phyloP scores from a whole-genome alignment of 2,888 invertebrate genomes.

The Protodeltote pygarga region DNA sequence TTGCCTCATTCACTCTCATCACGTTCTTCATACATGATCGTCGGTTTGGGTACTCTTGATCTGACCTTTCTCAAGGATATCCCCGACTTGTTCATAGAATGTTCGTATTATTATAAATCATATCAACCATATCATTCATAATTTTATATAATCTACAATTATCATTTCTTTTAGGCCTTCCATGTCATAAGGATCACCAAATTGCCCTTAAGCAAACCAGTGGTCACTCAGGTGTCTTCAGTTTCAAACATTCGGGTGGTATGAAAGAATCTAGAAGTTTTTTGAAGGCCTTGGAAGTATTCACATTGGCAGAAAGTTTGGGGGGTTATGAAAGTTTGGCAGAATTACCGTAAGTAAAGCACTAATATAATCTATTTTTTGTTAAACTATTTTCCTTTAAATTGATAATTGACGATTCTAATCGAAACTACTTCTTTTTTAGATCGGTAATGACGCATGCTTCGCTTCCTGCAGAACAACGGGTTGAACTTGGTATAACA shows the following conservation, averaged over 20 bases:
- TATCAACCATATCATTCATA: too few relatives aligned
- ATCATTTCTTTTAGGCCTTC: slow-evolving; percentile 86
- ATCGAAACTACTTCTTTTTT: slow-evolving; percentile 49
- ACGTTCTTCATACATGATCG: too few relatives aligned
- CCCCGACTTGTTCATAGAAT: too few relatives aligned
- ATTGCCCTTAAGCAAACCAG: slow-evolving; percentile 92
- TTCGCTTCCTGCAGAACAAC: slow-evolving; percentile 92
- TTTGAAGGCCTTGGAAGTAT: slow-evolving; percentile 91
- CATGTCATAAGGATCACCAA: slow-evolving; percentile 95
- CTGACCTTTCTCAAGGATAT: too few relatives aligned
- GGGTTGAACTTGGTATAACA: slow-evolving; percentile 92
- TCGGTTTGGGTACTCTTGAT: too few relatives aligned
- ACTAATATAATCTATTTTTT: not conserved
- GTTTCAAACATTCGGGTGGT: slow-evolving; percentile 94
- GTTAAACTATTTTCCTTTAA: not conserved
- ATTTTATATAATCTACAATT: too few relatives aligned
- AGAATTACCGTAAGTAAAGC: slow-evolving; percentile 93
- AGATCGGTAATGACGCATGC: slow-evolving; percentile 98
- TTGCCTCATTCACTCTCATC: too few relatives aligned
- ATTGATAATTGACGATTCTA: not conserved
- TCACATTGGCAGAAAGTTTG: slow-evolving; percentile 96
- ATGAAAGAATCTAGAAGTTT: slow-evolving; percentile 91
- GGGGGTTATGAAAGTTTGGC: slow-evolving; percentile 98
- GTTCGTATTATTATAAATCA: too few relatives aligned
- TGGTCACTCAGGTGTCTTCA: slow-evolving; percentile 97